These are phyloP conservation scores for Calyptommatus sinebrachiatus DNA, from an alignment of 2,113 vertebrate genomes.

Conservation along the genomic window DNA sequence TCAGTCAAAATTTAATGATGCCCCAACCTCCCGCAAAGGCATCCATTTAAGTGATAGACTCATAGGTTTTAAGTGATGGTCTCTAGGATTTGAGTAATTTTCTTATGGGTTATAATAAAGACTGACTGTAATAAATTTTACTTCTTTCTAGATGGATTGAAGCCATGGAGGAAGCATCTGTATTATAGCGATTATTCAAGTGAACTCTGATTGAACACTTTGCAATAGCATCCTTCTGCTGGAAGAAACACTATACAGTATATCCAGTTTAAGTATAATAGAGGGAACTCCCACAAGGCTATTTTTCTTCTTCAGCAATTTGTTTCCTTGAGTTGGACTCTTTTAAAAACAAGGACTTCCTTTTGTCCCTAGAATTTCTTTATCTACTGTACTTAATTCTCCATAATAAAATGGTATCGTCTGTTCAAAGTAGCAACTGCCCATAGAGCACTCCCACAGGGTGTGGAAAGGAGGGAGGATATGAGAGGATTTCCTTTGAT, in stretches of 20 bases:
- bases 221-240: slow-evolving; percentile 39
- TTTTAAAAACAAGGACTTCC: slow-evolving; percentile 37
- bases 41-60: neutral
- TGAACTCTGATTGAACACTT: slow-evolving; percentile 55
- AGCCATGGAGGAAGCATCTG: slow-evolving; percentile 93
- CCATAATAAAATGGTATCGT: slow-evolving; percentile 43
- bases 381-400: slow-evolving; percentile 35
- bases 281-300: slow-evolving; percentile 44
- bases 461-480: too few relatives aligned
- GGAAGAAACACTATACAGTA: slow-evolving; percentile 47
- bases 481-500: too few relatives aligned
- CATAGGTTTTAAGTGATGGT: neutral
- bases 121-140: neutral
- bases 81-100: neutral
- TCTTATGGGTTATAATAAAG: neutral
- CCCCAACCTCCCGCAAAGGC: neutral
- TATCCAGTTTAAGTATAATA: slow-evolving; percentile 29
- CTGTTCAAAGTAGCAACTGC: neutral
- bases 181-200: slow-evolving; percentile 84
- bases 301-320: slow-evolving; percentile 15
- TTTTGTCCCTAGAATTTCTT: slow-evolving; percentile 43
- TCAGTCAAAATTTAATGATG: neutral
- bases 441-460: too few relatives aligned
- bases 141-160: slow-evolving; percentile 80
- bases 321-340: slow-evolving; percentile 39